phyloP scores from a whole-genome alignment of 1,140 invertebrate species.

The Neodiprion lecontei region DNA sequence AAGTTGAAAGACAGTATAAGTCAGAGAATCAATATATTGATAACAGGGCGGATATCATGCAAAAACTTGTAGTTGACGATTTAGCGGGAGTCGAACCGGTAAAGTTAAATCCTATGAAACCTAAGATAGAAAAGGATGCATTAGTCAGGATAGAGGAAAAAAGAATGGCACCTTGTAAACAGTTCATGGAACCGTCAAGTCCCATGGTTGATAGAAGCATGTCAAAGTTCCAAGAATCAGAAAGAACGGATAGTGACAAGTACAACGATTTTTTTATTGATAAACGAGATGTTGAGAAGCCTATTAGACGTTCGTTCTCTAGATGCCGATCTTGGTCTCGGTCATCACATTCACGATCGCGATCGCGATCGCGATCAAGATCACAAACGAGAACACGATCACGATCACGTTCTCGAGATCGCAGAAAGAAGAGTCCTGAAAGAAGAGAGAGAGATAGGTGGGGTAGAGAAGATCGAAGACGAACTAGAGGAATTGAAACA shows the following conservation, averaged over 20 bases:
- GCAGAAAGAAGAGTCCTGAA: neutral
- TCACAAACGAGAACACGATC: neutral
- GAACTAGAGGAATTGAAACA: conserved; percentile 21
- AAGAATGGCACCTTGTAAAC: neutral
- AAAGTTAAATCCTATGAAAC: no score
- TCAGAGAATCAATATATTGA: no score
- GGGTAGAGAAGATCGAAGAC: conserved; percentile 9
- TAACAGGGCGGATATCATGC: no score
- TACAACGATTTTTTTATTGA: neutral
- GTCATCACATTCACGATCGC: neutral
- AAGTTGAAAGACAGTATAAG: neutral
- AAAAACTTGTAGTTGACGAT: no score
- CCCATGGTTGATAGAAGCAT: neutral
- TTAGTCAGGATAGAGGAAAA: neutral
- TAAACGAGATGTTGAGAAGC: neutral
- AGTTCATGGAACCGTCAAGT: neutral
- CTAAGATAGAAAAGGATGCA: no score
- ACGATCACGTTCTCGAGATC: neutral
- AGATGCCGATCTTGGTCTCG: neutral
- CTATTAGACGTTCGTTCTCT: neutral
- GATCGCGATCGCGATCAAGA: neutral
- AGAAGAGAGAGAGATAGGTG: neutral
- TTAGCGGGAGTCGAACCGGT: no score
- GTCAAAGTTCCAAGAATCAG: neutral
- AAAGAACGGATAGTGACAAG: neutral